Conservation (phyloP, 1,140 invertebrate species). For the Zaprionus davidi region DNA sequence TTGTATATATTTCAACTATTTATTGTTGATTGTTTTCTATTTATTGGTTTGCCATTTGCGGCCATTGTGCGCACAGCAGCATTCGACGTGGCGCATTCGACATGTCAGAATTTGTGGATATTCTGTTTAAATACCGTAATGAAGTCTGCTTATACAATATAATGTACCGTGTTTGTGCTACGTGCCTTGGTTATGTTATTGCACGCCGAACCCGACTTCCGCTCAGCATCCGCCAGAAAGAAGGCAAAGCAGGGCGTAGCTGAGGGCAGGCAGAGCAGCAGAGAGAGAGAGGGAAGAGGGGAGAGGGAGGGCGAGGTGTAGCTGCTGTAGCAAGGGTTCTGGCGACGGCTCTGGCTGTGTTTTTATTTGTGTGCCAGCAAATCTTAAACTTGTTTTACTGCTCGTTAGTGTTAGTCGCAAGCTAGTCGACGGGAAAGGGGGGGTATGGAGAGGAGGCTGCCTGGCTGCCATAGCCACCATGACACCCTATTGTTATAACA, state of each 20-base stretch:
- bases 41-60: background rate
- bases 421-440: slow-evolving; percentile 33
- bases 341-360: slow-evolving; percentile 46
- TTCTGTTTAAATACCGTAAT: slow-evolving; percentile 84
- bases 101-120: slow-evolving; percentile 81
- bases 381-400: slow-evolving; percentile 83
- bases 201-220: slow-evolving; percentile 72
- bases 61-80: slow-evolving; percentile 45
- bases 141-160: slow-evolving; percentile 84
- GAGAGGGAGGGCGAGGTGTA: background rate
- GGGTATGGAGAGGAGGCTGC: background rate
- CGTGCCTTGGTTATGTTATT: slow-evolving; percentile 83
- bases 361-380: slow-evolving; percentile 78
- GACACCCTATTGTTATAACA: slow-evolving; percentile 81
- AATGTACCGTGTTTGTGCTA: slow-evolving; percentile 84
- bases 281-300: no score
- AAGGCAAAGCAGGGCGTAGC: no score
- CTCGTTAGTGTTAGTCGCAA: slow-evolving; percentile 78
- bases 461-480: slow-evolving; percentile 24
- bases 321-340: background rate
- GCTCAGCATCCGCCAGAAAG: slow-evolving; percentile 41
- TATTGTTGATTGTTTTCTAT: background rate
- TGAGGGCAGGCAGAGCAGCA: background rate
- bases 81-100: slow-evolving; percentile 48
- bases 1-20: background rate